Base-by-base conservation (phyloP, 2,113 vertebrate genomes). In the Lanius ludovicianus region DNA sequence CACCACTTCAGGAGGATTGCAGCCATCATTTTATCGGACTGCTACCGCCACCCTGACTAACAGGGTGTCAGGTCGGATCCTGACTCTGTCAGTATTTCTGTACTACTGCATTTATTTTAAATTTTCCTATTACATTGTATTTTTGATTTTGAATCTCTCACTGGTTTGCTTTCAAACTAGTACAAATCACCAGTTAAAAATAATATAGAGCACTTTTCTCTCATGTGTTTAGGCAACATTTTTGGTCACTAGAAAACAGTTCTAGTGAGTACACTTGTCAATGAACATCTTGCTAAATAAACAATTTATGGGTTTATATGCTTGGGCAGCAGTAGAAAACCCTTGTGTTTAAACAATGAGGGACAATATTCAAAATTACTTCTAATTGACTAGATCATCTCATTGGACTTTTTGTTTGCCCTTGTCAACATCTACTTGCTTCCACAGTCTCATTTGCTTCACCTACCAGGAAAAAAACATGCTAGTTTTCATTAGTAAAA, bases 401-500 rank as follows among this genome's bases (percentile, higher is more conserved):
- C 60, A 76, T 35, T 64, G 64, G 37, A 55, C 76, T 83, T 77
- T 91, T 79, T 6, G 2, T 88, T 97, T 95, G 78, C 69, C 69
- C 31, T 83, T 95, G 82, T 69, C 21, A 87, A 53, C 9, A 41
- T 35, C 33, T 13, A 39, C 18, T 33, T 82, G 20, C 17, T 87
- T 79, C 44, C 56, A 53, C 46, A 84, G 15, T 53, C 71, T 89
- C 57, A 87, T 92, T 97, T 95, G 5, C 60, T 96, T 94, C 53
- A 93, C 84, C n/a, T 93, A 88, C 75, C 59, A 90, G 67, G 87
- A 93, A 96, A 96, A 92, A 96, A 76, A 19, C 19, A 57, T 65
- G 52, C 42, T 90, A 59, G 18, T 39, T 90, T 95, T 96, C 93
- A 97, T 96, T 96, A 98, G 70, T 88, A 94, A 97, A 97, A 97